phyloP scores from a whole-genome alignment of 2,888 invertebrate genomes.

The Gerris lacustris region DNA sequence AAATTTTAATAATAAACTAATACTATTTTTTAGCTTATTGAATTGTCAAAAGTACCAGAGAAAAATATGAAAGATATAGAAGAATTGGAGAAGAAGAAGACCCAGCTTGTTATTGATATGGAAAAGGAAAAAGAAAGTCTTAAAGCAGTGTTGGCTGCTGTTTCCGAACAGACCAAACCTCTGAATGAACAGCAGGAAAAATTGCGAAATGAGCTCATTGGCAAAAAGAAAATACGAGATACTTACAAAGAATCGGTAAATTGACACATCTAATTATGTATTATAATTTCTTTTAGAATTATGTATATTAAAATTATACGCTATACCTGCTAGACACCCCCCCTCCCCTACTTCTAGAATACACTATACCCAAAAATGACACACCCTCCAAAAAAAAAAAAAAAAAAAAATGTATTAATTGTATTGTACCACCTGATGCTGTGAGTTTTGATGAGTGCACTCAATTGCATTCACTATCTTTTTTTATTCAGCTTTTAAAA shows the following conservation, averaged over 20 bases:
- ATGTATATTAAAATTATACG: conserved; percentile 12
- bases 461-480: too few relatives aligned
- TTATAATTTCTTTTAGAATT: not conserved
- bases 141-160: conserved; percentile 46
- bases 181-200: conserved; percentile 59
- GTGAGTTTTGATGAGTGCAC: too few relatives aligned
- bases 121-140: conserved; percentile 45
- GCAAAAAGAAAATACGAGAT: conserved; percentile 55
- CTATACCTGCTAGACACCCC: too few relatives aligned
- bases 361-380: too few relatives aligned
- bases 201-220: conserved; percentile 54
- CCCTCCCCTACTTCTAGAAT: too few relatives aligned
- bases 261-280: conserved; percentile 14
- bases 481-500: too few relatives aligned
- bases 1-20: too few relatives aligned
- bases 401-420: too few relatives aligned
- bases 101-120: conserved; percentile 42
- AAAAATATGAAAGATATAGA: conserved; percentile 59
- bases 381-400: too few relatives aligned
- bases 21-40: conserved; percentile 28
- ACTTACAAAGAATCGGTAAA: conserved; percentile 48
- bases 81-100: conserved; percentile 32
- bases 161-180: conserved; percentile 54
- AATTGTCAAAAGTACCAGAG: conserved; percentile 53
- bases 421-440: too few relatives aligned